Evolutionary conservation across 2,113 vertebrate species (phyloP), one percentile per base, ranked within the genome.

Genomic region (Arvicanthis niloticus): DNA sequence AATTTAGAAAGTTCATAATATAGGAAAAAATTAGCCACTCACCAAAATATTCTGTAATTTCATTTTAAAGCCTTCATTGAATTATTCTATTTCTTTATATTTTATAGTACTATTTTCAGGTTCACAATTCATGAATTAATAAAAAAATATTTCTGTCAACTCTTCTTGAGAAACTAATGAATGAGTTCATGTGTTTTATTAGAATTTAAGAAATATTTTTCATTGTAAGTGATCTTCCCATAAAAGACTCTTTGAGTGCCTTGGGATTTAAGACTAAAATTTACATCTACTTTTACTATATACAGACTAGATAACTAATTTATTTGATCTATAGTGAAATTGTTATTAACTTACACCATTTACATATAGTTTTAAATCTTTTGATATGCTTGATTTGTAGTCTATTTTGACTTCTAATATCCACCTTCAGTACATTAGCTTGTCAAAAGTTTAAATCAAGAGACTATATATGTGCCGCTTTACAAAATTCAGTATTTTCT

Each of bases 201-300:
- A 89, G 56, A 51, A 93, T 77, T 81, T 86, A 81, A 80, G 62
- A 53, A 40, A 3, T 53, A 42, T 37, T 82, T 89, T 70, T 92
- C 45, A 78, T 91, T 86, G 17, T 56, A 93, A 95, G 65, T 88
- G 34, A 81, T 58, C 29, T 77, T 31, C 76, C 24, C 15, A 51
- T 72, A 60, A 93, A 85, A 82, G 81, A 80, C 13, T 88, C 5
- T 53, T 76, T n/a, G 13, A 95, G 51, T 85, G 17, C 0, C 7
- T 72, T 86, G 68, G 15, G 60, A 87, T 91, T 89, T 94, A 96
- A 85, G 45, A 82, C 31, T 86, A 91, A 87, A 94, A 94, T 94
- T 85, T 91, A 72, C 11, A 80, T 34, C 21, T 19, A 34, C 29
- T 85, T 92, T 90, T 68, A 77, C 93, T 95, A 96, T 68, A 4